phyloP scores from a whole-genome alignment of 2,888 invertebrate species.

The Campopleginae sp. region DNA sequence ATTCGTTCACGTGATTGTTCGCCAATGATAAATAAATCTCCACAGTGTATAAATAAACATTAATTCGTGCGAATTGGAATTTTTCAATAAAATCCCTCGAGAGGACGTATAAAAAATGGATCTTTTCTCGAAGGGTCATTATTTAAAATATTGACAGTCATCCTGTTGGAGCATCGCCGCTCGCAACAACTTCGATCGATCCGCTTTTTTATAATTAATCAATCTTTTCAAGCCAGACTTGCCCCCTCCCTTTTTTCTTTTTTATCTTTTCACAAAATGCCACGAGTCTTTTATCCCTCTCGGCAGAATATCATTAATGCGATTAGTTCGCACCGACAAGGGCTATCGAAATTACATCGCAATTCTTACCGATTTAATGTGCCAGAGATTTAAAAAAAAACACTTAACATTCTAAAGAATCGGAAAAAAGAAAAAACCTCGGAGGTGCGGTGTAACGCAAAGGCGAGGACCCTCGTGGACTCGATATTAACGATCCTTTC shows the following conservation, averaged over 20 bases:
- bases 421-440: background rate
- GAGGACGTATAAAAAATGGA: conserved; percentile 15
- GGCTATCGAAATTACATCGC: conserved; percentile 30
- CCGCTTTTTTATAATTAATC: conserved; percentile 55
- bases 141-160: conserved; percentile 51
- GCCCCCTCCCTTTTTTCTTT: background rate
- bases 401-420: background rate
- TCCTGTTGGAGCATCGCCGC: conserved; percentile 15
- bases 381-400: background rate
- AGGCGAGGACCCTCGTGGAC: conserved; percentile 6
- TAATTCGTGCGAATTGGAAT: conserved; percentile 4
- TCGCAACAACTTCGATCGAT: conserved; percentile 36
- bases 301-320: conserved; percentile 29
- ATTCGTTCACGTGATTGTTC: background rate
- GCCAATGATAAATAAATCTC: background rate
- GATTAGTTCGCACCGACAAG: conserved; percentile 39
- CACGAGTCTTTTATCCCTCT: background rate
- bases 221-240: conserved; percentile 33
- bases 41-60: background rate
- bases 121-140: conserved; percentile 10
- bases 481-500: conserved; percentile 47
- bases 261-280: conserved; percentile 4
- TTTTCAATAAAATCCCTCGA: conserved; percentile 1
- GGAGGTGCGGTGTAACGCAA: conserved; percentile 13
- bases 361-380: conserved; percentile 31